Conservation (phyloP, 2,888 invertebrate genomes). For the Parnassius apollo region DNA sequence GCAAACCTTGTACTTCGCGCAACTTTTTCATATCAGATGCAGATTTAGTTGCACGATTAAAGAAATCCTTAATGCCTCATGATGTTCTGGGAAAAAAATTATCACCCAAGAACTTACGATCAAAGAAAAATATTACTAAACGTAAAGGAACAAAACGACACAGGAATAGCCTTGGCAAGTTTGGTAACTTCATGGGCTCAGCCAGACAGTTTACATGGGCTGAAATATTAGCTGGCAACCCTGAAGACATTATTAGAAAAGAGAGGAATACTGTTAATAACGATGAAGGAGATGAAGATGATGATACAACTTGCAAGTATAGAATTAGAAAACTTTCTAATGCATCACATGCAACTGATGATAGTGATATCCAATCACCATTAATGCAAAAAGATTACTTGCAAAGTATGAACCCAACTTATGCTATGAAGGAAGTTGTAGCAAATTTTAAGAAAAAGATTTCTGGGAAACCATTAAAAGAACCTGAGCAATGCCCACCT, state of each 20-base stretch:
- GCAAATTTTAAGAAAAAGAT: conserved; percentile 82
- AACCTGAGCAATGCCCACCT: conserved; percentile 45
- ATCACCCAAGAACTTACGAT: conserved; percentile 84
- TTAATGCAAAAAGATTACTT: conserved; percentile 72
- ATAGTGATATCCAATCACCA: conserved; percentile 58
- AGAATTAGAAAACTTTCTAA: conserved; percentile 70
- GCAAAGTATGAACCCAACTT: conserved; percentile 82
- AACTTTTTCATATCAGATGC: conserved; percentile 76
- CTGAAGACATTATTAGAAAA: conserved; percentile 82
- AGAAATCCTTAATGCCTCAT: conserved; percentile 75
- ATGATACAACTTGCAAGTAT: conserved; percentile 64
- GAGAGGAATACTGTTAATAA: conserved; percentile 50
- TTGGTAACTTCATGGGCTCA: conserved; percentile 77
- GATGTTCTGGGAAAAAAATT: conserved; percentile 74
- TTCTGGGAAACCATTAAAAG: conserved; percentile 52
- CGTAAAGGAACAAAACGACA: conserved; percentile 69
- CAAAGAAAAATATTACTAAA: conserved; percentile 75
- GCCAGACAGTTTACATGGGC: conserved; percentile 84
- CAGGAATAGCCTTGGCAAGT: conserved; percentile 72
- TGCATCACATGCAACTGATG: conserved; percentile 58
- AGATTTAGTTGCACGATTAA: conserved; percentile 67
- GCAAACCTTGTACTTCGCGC: conserved; percentile 70
- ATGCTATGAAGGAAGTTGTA: conserved; percentile 86
- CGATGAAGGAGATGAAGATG: conserved; percentile 43
- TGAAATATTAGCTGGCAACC: conserved; percentile 83